These are phyloP conservation scores for Peromyscus nudipes DNA, from an alignment of 2,797 vertebrate species.

Conservation along the genomic window DNA sequence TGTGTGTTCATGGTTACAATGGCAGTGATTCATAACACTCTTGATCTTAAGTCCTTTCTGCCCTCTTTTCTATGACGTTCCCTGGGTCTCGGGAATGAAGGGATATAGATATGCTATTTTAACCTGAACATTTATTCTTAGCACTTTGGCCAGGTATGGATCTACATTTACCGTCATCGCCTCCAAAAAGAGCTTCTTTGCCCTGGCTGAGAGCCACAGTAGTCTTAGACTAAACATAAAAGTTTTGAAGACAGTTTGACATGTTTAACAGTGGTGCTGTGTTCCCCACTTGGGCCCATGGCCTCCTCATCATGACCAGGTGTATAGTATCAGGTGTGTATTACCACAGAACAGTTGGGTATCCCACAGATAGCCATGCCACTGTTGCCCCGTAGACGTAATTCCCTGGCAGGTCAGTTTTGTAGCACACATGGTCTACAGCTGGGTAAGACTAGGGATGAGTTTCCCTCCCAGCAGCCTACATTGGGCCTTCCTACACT, in stretches of 20 bases:
- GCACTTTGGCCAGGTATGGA: background rate
- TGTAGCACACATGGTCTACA: background rate
- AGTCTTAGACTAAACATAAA: background rate
- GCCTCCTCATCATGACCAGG: background rate
- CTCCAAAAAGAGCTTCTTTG: background rate
- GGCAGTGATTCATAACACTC: background rate
- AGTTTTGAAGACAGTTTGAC: background rate
- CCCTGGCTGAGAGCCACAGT: background rate
- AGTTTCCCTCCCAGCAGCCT: background rate
- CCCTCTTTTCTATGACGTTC: background rate
- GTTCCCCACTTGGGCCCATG: background rate
- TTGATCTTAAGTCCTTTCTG: background rate
- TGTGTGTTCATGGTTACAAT: background rate
- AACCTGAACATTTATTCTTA: background rate
- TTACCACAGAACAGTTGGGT: background rate
- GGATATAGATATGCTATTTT: background rate
- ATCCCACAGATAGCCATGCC: too few relatives aligned
- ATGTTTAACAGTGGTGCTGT: background rate
- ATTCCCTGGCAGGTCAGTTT: background rate
- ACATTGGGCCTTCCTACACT: background rate
- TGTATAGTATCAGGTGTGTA: background rate
- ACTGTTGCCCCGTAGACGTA: background rate
- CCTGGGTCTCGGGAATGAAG: background rate
- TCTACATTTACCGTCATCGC: too few relatives aligned
- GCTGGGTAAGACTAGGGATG: background rate